Conservation (phyloP, 2,113 vertebrate genomes). For the Pyxicephalus adspersus region DNA sequence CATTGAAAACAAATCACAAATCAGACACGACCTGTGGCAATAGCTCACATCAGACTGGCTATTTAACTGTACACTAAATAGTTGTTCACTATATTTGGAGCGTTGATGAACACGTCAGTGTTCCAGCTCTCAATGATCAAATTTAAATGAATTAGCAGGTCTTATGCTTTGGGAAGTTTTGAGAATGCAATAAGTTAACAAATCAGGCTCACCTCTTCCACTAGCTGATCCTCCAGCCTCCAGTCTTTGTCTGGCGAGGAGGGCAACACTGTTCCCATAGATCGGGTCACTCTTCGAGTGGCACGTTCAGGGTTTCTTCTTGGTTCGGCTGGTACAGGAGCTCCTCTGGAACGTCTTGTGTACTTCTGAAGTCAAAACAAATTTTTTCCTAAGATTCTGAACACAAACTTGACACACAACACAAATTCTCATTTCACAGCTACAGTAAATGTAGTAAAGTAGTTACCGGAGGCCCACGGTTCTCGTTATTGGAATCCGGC, state of each 20-base stretch:
- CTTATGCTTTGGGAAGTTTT: too few relatives aligned
- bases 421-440: neutral
- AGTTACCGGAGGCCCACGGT: neutral
- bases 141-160: too few relatives aligned
- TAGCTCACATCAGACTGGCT: too few relatives aligned
- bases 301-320: conserved; percentile 66
- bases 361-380: conserved; percentile 2
- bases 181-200: too few relatives aligned
- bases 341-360: neutral
- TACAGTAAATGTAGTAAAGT: neutral
- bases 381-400: neutral
- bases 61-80: neutral
- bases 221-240: conserved; percentile 59
- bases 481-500: neutral
- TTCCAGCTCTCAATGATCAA: too few relatives aligned
- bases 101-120: too few relatives aligned
- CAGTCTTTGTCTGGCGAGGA: neutral
- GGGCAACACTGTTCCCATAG: conserved; percentile 61
- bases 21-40: too few relatives aligned
- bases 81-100: neutral
- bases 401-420: neutral
- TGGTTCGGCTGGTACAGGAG: neutral
- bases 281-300: conserved; percentile 68
- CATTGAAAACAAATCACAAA: too few relatives aligned
- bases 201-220: conserved; percentile 62